Evolutionary conservation across 2,113 vertebrate genomes (phyloP).

Genomic region (Hippopotamus amphibius): DNA sequence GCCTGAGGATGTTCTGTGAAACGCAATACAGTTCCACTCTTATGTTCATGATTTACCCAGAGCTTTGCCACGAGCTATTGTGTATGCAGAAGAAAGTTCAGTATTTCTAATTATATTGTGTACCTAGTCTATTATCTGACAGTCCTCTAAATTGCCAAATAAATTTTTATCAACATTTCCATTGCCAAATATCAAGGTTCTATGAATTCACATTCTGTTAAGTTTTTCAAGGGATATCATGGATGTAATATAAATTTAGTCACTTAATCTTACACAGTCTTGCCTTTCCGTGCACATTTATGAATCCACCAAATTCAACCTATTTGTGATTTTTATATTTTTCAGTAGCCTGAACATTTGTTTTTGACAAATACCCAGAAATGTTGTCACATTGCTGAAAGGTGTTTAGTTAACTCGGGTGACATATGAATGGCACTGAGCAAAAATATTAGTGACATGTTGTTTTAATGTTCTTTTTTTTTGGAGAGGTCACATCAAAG

Average conservation of each 20-base stretch:
- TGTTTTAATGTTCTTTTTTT: constrained; percentile 58
- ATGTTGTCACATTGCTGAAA: constrained; percentile 56
- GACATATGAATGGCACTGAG: constrained; percentile 62
- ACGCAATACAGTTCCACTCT: not conserved
- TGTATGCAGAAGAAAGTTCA: constrained; percentile 58
- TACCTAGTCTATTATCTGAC: constrained; percentile 28
- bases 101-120: constrained; percentile 68
- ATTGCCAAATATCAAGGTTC: constrained; percentile 55
- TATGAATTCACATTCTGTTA: constrained; percentile 12
- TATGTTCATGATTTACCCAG: constrained; percentile 65
- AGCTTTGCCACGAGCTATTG: constrained; percentile 54
- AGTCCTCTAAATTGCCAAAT: constrained; percentile 18
- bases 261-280: not conserved
- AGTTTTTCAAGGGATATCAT: not conserved
- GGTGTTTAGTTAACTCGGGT: constrained; percentile 61
- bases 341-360: constrained; percentile 61
- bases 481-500: constrained; percentile 58
- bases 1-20: constrained; percentile 61
- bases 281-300: not conserved
- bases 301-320: constrained; percentile 22
- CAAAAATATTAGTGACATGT: constrained; percentile 61
- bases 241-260: not conserved
- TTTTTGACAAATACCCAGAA: constrained; percentile 63
- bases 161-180: constrained; percentile 38
- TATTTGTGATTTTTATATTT: constrained; percentile 61